Evolutionary conservation across 2,797 vertebrate species (phyloP), one percentile per base, ranked within the genome.

Genomic region (Odontamblyopus rebecca): DNA sequence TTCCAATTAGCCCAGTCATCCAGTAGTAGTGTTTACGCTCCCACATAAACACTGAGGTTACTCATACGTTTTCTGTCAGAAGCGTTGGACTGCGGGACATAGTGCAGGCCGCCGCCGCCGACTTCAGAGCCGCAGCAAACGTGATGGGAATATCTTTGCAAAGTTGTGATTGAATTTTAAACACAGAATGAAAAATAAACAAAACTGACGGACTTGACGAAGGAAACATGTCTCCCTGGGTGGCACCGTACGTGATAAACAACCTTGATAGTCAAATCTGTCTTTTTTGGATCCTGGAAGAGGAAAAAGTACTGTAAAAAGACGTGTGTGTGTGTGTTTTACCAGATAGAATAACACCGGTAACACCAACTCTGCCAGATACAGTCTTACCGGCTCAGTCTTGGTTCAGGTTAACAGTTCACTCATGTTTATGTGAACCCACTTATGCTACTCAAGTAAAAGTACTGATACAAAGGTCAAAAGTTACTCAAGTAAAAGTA

Each of bases 161-260:
- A 82, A 79, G 74, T 82, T 69, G 35, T 86, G 87, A 88, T 80
- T 86, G 77, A 81, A 80, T 81, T 74, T 79, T 68, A 89, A 85
- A 81, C 81, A 74, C 13, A 69, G 74, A 78, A 88, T 60, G 81
- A 89, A 81, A 89, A 89, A 88, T 81, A 87, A 89, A 77, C 76
- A 77, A 72, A 67, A 78, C 89, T 66, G 86, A 86, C 88, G 84
- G 80, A 80, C 67, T 76, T 70, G 6, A 35, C 69, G 84, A 75
- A 79, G 78, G 82, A 86, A 82, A 68, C 75, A 60, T 51, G 71
- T 74, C 90, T 71, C 82, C 89, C 84, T 90, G 89, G 89, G 89
- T 91, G 90, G 90, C 85, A 56, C 0, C 57, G 74, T 72, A 67
- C 72, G 85, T 26, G 74, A 81, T 90, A 88, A 91, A 91, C 88